Conservation (phyloP, 2,888 invertebrate genomes). For the Disparrhopalites patrizii region DNA sequence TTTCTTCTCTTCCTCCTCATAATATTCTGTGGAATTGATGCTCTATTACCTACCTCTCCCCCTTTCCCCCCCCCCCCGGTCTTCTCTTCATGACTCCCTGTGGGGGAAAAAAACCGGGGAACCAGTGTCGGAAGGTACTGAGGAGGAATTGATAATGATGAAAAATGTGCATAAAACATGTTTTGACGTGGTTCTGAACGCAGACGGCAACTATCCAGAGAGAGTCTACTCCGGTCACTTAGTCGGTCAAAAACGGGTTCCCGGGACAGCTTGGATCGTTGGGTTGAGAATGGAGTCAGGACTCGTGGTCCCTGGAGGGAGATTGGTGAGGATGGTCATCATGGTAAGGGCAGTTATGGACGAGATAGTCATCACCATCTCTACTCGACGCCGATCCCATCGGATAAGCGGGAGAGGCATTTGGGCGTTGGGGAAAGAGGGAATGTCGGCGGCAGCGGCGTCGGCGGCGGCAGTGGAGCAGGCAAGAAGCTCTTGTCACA, state of each 20-base stretch:
- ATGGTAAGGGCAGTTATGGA: neutral
- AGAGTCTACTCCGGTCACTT: constrained; percentile 46
- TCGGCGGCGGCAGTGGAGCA: too few species aligned
- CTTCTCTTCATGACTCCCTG: too few species aligned
- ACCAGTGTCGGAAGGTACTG: too few species aligned
- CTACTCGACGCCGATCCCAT: constrained; percentile 1
- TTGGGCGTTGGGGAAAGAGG: too few species aligned
- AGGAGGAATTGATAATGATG: too few species aligned
- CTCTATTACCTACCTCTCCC: too few species aligned
- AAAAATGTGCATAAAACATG: neutral
- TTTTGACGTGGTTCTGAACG: constrained; percentile 9
- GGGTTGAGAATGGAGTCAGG: constrained; percentile 48
- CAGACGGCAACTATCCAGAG: constrained; percentile 47
- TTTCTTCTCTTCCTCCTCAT: too few species aligned
- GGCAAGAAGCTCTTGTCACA: constrained; percentile 6
- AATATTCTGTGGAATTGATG: too few species aligned
- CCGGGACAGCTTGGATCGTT: constrained; percentile 47
- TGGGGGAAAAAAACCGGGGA: too few species aligned
- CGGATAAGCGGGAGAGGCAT: constrained; percentile 3
- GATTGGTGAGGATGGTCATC: constrained; percentile 28
- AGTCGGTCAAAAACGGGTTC: constrained; percentile 48
- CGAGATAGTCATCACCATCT: constrained; percentile 16
- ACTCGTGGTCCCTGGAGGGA: constrained; percentile 44
- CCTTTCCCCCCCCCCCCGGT: too few species aligned
- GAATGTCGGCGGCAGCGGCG: too few species aligned